Conservation (phyloP, 2,888 invertebrate genomes). For the Euphydryas editha region DNA sequence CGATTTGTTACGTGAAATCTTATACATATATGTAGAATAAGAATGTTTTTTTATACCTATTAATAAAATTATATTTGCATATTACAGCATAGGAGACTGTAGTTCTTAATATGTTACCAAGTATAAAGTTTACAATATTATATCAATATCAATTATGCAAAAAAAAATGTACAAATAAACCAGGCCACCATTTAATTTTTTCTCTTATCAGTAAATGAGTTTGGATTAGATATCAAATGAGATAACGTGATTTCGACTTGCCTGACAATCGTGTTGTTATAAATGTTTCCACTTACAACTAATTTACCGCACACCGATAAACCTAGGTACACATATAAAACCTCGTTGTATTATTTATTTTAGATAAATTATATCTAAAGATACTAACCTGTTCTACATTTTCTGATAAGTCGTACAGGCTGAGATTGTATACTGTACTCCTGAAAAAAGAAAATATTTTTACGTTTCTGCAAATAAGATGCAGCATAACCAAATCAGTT, state of each 20-base stretch:
- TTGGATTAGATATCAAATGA: not conserved
- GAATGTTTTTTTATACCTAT: too few relatives aligned
- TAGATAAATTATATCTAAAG: not conserved
- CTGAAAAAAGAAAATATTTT: constrained; percentile 80
- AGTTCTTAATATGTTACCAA: not conserved
- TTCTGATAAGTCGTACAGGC: constrained; percentile 92
- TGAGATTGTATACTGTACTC: constrained; percentile 96
- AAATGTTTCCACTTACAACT: too few relatives aligned
- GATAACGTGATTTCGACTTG: constrained; percentile 6
- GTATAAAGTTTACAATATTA: not conserved
- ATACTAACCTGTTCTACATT: constrained; percentile 86
- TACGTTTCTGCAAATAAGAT: not conserved
- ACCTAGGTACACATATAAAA: not conserved
- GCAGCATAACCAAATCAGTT: not conserved
- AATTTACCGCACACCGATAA: not conserved
- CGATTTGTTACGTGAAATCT: too few relatives aligned
- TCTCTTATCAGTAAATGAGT: constrained; percentile 36
- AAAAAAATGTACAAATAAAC: constrained; percentile 2
- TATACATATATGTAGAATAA: too few relatives aligned
- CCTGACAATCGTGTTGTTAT: not conserved
- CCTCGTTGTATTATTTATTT: not conserved
- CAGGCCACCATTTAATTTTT: constrained; percentile 48
- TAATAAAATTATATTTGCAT: too few relatives aligned
- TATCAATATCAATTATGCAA: not conserved
- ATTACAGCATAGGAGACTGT: not conserved